Evolutionary conservation across 2,797 vertebrate genomes (phyloP), one percentile per base, ranked within the genome.

Genomic region (Balearica regulorum): DNA sequence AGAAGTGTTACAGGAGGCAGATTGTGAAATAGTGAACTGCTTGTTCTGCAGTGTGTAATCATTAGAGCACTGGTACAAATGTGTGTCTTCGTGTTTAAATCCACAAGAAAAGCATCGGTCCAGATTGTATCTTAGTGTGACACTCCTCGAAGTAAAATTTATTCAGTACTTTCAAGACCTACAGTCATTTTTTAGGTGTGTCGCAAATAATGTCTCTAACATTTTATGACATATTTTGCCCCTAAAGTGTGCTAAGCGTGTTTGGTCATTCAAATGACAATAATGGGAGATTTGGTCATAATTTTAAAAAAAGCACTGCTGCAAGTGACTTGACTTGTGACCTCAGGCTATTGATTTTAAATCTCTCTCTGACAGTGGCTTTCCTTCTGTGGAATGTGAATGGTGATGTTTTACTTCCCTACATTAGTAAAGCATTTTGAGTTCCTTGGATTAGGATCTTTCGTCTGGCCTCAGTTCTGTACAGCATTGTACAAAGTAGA

Each of bases 1-100:
- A 51, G 76, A 69, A 41, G 14, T 60, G 20, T 44, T 87, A 41
- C 28, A 89, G 29, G 31, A 83, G 20, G 10, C 55, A 78, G 48
- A 54, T 7, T 75, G 37, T 64, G 54, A 62, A 78, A 44, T 0
- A 68, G 18, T n/a, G 72, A 83, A 65, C 31, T 84, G 28, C n/a
- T 83, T 91, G 28, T 53, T 93, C 28, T n/a, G 35, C 0, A 2
- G 25, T 51, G 62, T 0, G 0, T 4, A 33, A 0, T 66, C 35
- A 5, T 76, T 61, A 72, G 6, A 83, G 2, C 28, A 5, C 44
- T 53, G 51, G 16, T 73, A 49, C 44, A 39, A 21, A 80, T 33
- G 1, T 14, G 33, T 48, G 10, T 41, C 39, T 94, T 68, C 24
- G 12, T 43, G 20, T 33, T 75, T 24, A 78, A 86, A 64, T 29